Conservation (phyloP, 2,888 invertebrate genomes). For the Nudaria mundana region DNA sequence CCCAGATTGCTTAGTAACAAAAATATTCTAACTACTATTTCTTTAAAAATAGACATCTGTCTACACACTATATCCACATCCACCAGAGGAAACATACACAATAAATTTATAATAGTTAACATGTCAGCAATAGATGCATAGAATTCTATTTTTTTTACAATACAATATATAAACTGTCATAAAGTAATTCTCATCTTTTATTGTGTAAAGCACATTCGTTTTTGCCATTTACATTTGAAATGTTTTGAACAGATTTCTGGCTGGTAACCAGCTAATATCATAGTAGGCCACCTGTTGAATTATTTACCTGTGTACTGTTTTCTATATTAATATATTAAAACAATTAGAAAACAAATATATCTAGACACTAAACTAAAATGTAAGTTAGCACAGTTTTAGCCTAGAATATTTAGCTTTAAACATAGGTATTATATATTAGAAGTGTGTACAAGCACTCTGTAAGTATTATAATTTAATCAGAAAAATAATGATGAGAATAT, state of each 20-base stretch:
- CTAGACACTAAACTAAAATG: too few relatives aligned
- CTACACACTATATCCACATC: slow-evolving; percentile 64
- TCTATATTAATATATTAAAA: too few relatives aligned
- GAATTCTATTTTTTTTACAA: slow-evolving; percentile 66
- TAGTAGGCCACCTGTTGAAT: too few relatives aligned
- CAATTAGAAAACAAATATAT: too few relatives aligned
- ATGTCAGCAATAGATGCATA: slow-evolving; percentile 72
- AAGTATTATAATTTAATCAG: slow-evolving; percentile 10
- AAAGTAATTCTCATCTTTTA: slow-evolving; percentile 32
- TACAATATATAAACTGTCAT: slow-evolving; percentile 69
- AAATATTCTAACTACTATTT: slow-evolving; percentile 71
- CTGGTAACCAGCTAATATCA: too few relatives aligned
- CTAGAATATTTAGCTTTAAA: too few relatives aligned
- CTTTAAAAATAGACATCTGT: slow-evolving; percentile 75
- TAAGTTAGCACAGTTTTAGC: too few relatives aligned
- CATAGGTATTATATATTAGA: too few relatives aligned
- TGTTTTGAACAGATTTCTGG: too few relatives aligned
- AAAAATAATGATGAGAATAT: slow-evolving; percentile 15
- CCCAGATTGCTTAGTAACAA: slow-evolving; percentile 72
- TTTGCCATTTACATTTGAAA: slow-evolving; percentile 35
- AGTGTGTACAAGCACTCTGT: too few relatives aligned
- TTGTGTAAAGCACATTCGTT: slow-evolving; percentile 48
- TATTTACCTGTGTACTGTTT: too few relatives aligned
- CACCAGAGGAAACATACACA: slow-evolving; percentile 71
- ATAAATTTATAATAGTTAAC: slow-evolving; percentile 78